These are phyloP conservation scores for Torymus aiolomorphi DNA, from an alignment of 2,888 invertebrate species.

Conservation along the genomic window DNA sequence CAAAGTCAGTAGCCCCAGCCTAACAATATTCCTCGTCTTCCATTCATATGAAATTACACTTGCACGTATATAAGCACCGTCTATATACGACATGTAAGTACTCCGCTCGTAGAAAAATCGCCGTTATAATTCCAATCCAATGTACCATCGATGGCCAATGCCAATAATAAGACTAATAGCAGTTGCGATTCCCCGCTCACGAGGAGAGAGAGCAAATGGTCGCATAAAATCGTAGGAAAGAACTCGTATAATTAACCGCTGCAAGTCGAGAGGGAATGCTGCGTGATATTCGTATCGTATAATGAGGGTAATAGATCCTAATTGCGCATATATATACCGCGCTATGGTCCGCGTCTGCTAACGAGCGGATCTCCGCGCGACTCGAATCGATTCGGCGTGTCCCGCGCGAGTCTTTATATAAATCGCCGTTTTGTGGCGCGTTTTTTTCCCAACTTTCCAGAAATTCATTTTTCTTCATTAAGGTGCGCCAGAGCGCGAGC, in stretches of 20 bases:
- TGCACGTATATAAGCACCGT: no score
- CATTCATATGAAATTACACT: neutral
- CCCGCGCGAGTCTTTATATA: no score
- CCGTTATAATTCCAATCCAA: slow-evolving; percentile 16
- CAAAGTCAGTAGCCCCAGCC: no score
- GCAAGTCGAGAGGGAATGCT: slow-evolving; percentile 18
- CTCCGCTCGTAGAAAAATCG: neutral
- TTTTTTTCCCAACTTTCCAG: no score
- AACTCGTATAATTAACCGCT: slow-evolving; percentile 42
- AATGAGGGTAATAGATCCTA: slow-evolving; percentile 44
- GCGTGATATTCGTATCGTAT: slow-evolving; percentile 32
- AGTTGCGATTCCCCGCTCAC: neutral
- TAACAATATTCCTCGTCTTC: neutral
- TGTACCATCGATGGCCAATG: neutral
- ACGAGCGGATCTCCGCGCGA: no score
- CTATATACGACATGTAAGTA: no score
- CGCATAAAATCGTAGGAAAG: slow-evolving; percentile 37
- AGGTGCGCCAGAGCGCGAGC: no score
- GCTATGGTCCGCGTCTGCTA: no score
- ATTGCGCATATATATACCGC: neutral
- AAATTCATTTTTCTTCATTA: no score
- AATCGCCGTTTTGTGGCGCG: no score
- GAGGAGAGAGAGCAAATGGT: slow-evolving; percentile 13
- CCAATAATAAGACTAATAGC: slow-evolving; percentile 25
- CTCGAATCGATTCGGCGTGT: no score